phyloP scores from a whole-genome alignment of 2,113 vertebrate species.

The Chlorocebus sabaeus region DNA sequence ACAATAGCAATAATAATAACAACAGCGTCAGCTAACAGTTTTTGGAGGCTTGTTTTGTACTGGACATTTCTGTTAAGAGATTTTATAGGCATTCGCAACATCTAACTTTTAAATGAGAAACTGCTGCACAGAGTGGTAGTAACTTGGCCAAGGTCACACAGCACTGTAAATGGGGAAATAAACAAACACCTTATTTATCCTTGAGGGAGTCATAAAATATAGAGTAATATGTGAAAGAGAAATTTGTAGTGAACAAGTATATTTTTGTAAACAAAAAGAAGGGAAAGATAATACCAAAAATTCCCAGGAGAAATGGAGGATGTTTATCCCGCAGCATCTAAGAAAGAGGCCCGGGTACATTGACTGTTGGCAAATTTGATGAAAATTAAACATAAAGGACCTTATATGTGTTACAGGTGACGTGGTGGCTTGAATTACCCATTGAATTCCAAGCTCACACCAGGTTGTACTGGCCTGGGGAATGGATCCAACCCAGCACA shows the following conservation, averaged over 20 bases:
- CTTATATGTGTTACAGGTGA: neutral
- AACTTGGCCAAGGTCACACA: neutral
- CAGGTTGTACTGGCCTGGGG: neutral
- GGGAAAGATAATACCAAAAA: neutral
- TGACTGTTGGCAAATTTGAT: neutral
- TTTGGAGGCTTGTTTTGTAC: neutral
- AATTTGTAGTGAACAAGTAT: neutral
- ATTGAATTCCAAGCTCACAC: neutral
- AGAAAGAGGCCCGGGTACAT: neutral
- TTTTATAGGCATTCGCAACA: neutral
- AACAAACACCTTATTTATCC: neutral
- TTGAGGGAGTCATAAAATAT: neutral
- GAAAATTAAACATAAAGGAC: neutral
- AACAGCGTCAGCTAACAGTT: neutral
- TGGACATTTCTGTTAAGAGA: neutral
- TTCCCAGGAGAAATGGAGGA: neutral
- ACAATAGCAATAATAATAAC: neutral
- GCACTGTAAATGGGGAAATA: neutral
- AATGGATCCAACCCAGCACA: neutral
- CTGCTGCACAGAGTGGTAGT: neutral
- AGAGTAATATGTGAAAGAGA: neutral
- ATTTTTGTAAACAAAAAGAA: neutral
- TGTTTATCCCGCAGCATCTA: neutral
- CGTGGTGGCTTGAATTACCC: neutral
- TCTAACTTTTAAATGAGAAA: neutral